phyloP scores from a whole-genome alignment of 2,888 invertebrate species.

The Schizotus pectinicornis region DNA sequence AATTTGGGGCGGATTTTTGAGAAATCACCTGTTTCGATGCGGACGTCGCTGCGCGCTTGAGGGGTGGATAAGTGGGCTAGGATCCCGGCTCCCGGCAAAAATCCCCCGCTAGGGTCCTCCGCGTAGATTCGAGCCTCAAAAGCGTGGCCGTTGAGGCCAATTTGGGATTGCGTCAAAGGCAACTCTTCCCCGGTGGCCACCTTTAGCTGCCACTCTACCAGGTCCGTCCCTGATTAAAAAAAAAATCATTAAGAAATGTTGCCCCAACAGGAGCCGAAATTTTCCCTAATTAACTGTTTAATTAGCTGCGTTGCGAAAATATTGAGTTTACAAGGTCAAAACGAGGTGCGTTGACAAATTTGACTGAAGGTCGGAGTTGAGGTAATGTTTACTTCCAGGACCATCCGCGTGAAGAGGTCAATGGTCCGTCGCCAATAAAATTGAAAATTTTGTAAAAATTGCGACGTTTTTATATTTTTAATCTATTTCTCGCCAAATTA shows the following conservation, averaged over 20 bases:
- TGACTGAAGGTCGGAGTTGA: neutral
- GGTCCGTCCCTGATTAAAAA: conserved; percentile 71
- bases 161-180: conserved; percentile 81
- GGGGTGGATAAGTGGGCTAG: conserved; percentile 81
- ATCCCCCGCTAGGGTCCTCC: conserved; percentile 82
- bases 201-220: conserved; percentile 97
- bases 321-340: too few species aligned
- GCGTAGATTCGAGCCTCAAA: conserved; percentile 98
- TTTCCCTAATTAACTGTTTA: too few species aligned
- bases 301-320: too few species aligned
- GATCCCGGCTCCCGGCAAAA: conserved; percentile 93
- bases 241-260: neutral
- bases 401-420: too few species aligned
- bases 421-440: too few species aligned
- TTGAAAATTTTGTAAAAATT: too few species aligned
- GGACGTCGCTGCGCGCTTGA: conserved; percentile 65
- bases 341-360: too few species aligned
- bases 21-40: conserved; percentile 78
- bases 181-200: conserved; percentile 88
- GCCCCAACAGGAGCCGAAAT: too few species aligned
- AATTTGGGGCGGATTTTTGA: too few species aligned
- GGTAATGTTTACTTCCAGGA: neutral
- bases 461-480: too few species aligned
- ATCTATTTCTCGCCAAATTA: too few species aligned
- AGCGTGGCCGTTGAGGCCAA: conserved; percentile 82